A percentile compares a stretch with the other conserved stretches of the same genome.
Evolutionary conservation across 2,113 vertebrate genomes (phyloP).

Genomic region (Eidolon helvum): DNA sequence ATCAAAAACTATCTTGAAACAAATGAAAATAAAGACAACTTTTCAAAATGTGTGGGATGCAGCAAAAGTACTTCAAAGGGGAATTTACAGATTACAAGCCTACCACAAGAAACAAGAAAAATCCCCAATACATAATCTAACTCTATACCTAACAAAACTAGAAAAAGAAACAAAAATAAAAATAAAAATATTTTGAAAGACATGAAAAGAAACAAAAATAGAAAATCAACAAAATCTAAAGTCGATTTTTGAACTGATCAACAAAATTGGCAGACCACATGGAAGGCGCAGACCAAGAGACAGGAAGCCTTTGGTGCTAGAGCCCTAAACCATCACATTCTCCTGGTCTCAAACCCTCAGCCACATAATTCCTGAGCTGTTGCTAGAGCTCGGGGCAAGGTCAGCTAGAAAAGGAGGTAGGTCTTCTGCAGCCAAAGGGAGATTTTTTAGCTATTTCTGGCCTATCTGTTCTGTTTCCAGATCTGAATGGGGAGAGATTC

Average conservation of each 20-base stretch:
- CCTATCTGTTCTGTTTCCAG: neutral
- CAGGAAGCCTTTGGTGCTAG: neutral
- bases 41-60: neutral
- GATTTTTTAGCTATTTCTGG: neutral
- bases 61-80: neutral
- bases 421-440: neutral
- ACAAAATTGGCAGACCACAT: no score
- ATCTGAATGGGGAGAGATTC: neutral
- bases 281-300: neutral
- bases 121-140: neutral
- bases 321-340: no score
- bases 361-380: fast-evolving
- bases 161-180: neutral
- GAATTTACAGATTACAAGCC: neutral
- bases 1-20: neutral
- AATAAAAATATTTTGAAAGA: no score
- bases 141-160: neutral
- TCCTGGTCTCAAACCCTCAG: no score
- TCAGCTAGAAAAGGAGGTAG: neutral
- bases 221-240: neutral
- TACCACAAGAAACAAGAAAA: neutral
- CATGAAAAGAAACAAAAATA: neutral
- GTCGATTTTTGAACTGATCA: neutral
- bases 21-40: neutral
- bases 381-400: neutral